Conservation (phyloP, 2,797 vertebrate species). For the Acridotheres tristis region DNA sequence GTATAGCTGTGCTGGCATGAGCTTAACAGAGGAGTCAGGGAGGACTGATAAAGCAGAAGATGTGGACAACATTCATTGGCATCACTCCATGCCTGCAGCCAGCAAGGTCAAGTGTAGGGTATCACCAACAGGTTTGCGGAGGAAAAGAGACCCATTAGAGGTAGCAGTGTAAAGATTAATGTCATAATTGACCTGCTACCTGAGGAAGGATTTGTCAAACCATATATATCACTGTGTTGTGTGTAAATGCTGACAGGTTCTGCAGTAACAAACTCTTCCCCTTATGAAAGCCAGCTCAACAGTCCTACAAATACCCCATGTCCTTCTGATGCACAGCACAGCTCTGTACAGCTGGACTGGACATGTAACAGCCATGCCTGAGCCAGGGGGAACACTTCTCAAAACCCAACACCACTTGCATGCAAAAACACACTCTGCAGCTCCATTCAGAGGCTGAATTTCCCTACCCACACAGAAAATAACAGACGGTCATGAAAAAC, state of each 20-base stretch:
- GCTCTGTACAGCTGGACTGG: not conserved
- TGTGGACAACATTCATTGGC: not conserved
- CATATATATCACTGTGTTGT: not conserved
- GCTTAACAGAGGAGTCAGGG: accelerated
- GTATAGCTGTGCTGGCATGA: too few species aligned
- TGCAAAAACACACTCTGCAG: not conserved
- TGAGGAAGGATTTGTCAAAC: not conserved
- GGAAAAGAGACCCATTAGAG: not conserved
- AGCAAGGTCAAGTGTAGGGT: not conserved
- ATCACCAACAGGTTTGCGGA: not conserved
- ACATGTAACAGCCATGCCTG: not conserved
- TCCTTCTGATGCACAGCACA: not conserved
- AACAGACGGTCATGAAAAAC: slow-evolving; percentile 11
- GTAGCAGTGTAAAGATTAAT: not conserved
- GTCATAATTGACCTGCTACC: not conserved
- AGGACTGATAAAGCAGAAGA: not conserved
- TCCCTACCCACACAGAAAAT: not conserved
- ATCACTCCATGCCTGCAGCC: not conserved
- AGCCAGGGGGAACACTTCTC: accelerated
- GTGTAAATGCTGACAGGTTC: not conserved
- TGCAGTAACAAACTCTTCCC: not conserved
- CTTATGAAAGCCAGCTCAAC: not conserved
- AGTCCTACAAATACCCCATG: not conserved
- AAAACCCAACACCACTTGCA: not conserved
- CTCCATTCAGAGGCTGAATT: not conserved